Evolutionary conservation across 2,888 invertebrate genomes (phyloP), one percentile per base, ranked within the genome.

Genomic region (Conops quadrifasciatus): DNA sequence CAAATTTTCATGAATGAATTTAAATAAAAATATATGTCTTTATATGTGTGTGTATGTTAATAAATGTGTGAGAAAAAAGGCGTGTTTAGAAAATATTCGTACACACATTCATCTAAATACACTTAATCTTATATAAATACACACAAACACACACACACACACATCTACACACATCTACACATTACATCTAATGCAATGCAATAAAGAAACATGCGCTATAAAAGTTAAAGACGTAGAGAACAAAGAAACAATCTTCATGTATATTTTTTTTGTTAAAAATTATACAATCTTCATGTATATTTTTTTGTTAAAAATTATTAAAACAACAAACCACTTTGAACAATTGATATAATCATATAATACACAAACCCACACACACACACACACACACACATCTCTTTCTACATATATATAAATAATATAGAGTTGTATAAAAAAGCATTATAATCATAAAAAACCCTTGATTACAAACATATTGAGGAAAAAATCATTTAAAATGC

Each of bases 81-180:
- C 15, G 16, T 67, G 67, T 60, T 24, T 67, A 59, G 28, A 26
- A 9, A 36, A 58, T 30, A 67, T 21, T 36, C n/a, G 49, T 53
- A 53, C 53, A 28, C 26, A 28, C 24, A 58, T 24, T 28, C 24
- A 24, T 36, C n/a, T n/a, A n/a, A n/a, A 36, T 36, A 36, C 36
- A 36, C n/a, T n/a, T n/a, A 56, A 58, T 47, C 45, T 16, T 26
- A 16, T 47, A 63, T 26, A 63, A 21, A 24, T 65, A 45, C 70
- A 70, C 49, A 71, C 7, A n/a, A 24, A 65, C 19, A 72, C 64
- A 66, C 15, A 59, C 15, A 66, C 59, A 36, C 16, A 47, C 19
- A 67, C 21, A 36, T 36, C 36, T 9, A 62, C 24, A 63, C n/a
- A 65, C 16, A n/a, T 21, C 19, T 13, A 65, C 51, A 45, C 21